These are phyloP conservation scores for Arrhamphus sclerolepis DNA, from an alignment of 2,797 vertebrate genomes.

Conservation along the genomic window DNA sequence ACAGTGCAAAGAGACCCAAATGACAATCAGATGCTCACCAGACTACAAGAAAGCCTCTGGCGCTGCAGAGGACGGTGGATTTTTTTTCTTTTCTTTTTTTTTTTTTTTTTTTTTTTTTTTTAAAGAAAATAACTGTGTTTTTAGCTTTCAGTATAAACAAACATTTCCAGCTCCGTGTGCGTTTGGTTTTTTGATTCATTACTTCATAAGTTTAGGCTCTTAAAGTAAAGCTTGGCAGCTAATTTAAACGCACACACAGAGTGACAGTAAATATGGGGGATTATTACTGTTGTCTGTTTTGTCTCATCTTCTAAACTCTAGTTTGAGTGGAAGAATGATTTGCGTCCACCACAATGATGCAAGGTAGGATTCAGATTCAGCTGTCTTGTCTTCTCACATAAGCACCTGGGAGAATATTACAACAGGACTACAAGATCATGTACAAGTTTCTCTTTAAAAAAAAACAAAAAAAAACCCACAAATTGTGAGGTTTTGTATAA, in stretches of 20 bases:
- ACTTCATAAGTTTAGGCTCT: slow-evolving; percentile 8
- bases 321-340: slow-evolving; percentile 33
- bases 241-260: slow-evolving; percentile 14
- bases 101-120: too few species aligned
- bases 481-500: neutral
- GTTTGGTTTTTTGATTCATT: slow-evolving; percentile 30
- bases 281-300: slow-evolving; percentile 19
- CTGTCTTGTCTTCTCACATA: slow-evolving; percentile 13
- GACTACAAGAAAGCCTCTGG: slow-evolving; percentile 56
- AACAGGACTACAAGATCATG: neutral
- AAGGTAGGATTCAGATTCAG: slow-evolving; percentile 37
- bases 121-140: slow-evolving; percentile 49
- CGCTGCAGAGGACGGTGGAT: slow-evolving; percentile 18
- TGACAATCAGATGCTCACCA: slow-evolving; percentile 78
- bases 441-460: neutral
- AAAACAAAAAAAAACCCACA: too few species aligned
- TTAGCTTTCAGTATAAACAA: slow-evolving; percentile 60
- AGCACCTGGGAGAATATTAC: neutral
- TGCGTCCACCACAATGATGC: slow-evolving; percentile 48
- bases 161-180: slow-evolving; percentile 37
- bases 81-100: slow-evolving; percentile 28
- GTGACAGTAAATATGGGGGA: slow-evolving; percentile 27
- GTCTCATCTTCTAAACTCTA: slow-evolving; percentile 13
- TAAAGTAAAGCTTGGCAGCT: slow-evolving; percentile 33
- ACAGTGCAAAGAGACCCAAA: slow-evolving; percentile 72